Conservation (phyloP, 2,113 vertebrate species). For the Porphyrio hochstetteri region DNA sequence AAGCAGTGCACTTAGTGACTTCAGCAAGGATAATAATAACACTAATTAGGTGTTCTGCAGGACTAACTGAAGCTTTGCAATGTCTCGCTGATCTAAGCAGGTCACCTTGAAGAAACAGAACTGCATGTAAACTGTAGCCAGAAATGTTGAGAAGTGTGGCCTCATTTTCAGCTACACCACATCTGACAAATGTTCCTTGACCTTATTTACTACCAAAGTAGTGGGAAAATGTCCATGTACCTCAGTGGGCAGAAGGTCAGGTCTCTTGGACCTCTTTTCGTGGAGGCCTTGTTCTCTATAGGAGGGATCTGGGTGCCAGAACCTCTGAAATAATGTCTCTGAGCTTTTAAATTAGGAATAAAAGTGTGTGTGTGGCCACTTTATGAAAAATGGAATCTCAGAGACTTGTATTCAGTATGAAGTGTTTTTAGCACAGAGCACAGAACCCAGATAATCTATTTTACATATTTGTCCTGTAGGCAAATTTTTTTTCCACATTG, state of each 20-base stretch:
- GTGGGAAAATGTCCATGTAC: neutral
- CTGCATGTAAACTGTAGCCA: neutral
- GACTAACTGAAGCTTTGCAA: neutral
- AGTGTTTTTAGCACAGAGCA: neutral
- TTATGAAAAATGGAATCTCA: neutral
- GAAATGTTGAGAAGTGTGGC: conserved; percentile 13
- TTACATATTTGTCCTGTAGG: neutral
- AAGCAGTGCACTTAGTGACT: neutral
- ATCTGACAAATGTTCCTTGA: conserved; percentile 15
- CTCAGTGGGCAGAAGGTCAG: neutral
- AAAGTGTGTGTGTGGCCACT: neutral
- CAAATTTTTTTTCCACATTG: neutral
- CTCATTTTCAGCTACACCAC: neutral
- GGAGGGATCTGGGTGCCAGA: neutral
- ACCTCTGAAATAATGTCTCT: neutral
- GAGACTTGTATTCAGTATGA: neutral
- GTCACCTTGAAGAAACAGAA: conserved; percentile 34
- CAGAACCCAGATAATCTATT: neutral
- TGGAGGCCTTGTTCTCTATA: neutral
- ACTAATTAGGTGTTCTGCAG: neutral
- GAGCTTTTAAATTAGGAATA: neutral
- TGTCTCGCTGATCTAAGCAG: neutral
- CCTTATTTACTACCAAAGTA: neutral
- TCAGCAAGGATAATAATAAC: neutral
- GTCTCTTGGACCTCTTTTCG: neutral